Evolutionary conservation across 2,888 invertebrate genomes (phyloP).

Genomic region (Baccha elongata): DNA sequence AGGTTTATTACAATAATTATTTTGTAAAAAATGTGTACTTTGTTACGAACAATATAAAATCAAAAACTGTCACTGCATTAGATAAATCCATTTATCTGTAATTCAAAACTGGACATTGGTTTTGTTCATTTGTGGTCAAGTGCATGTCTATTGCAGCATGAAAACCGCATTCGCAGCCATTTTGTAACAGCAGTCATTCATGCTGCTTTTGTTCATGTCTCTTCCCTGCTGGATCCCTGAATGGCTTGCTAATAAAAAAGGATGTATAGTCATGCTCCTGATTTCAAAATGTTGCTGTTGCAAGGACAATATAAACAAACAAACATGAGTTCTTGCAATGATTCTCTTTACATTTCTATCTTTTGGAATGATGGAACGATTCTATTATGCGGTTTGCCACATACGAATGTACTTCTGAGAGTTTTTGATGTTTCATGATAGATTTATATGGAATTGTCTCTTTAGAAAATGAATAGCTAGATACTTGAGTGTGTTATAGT

Average conservation of each 20-base stretch:
- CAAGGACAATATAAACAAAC: constrained; percentile 10
- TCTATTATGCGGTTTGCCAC: constrained; percentile 58
- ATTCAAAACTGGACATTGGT: constrained; percentile 67
- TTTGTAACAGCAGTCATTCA: constrained; percentile 58
- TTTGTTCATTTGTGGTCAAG: constrained; percentile 63
- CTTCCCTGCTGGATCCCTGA: constrained; percentile 21
- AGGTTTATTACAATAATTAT: no score
- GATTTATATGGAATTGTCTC: neutral
- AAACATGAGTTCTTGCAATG: constrained; percentile 3
- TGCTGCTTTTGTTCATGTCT: constrained; percentile 37
- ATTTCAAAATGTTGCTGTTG: neutral
- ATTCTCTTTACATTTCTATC: constrained; percentile 1
- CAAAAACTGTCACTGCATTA: constrained; percentile 48
- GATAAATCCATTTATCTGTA: constrained; percentile 58
- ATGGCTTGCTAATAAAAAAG: constrained; percentile 51
- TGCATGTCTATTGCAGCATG: constrained; percentile 53
- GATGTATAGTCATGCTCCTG: constrained; percentile 16
- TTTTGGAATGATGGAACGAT: constrained; percentile 39
- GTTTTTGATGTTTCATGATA: constrained; percentile 38
- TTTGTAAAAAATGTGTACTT: no score
- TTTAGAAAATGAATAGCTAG: neutral
- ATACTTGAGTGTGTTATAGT: no score
- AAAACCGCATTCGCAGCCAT: constrained; percentile 59
- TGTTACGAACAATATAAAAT: constrained; percentile 49
- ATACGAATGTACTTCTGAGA: constrained; percentile 21